Evolutionary conservation across 2,113 vertebrate species (phyloP).

Genomic region (Sander vitreus): DNA sequence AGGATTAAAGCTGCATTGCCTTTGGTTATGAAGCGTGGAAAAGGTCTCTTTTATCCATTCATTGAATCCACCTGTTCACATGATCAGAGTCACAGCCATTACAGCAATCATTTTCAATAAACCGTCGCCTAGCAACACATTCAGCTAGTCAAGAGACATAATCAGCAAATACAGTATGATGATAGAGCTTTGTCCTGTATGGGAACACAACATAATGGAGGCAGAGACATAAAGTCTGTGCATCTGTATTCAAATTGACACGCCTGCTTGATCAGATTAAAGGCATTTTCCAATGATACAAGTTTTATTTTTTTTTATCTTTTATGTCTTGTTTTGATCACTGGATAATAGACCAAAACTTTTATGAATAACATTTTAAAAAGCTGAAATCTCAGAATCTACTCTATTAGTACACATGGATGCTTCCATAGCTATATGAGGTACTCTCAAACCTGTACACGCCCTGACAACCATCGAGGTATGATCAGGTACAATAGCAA

Average conservation of each 20-base stretch:
- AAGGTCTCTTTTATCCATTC: slow-evolving; percentile 18
- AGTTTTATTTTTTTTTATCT: background rate
- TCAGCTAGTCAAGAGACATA: slow-evolving; percentile 15
- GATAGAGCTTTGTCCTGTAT: slow-evolving; percentile 16
- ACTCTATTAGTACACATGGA: background rate
- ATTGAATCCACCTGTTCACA: slow-evolving; percentile 34
- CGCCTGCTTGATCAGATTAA: background rate
- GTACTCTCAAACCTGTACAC: background rate
- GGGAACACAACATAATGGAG: background rate
- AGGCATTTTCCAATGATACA: background rate
- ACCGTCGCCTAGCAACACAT: slow-evolving; percentile 71
- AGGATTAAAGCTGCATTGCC: background rate
- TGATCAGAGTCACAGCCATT: slow-evolving; percentile 24
- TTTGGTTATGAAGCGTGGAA: background rate
- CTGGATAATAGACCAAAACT: background rate
- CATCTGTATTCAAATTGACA: background rate
- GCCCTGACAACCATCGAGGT: slow-evolving; percentile 46
- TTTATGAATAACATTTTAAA: too few species aligned
- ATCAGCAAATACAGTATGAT: slow-evolving; percentile 31
- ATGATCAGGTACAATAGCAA: slow-evolving; percentile 21
- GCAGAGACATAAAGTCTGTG: background rate
- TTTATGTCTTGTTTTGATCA: background rate
- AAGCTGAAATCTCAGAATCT: background rate
- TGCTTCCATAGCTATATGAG: background rate
- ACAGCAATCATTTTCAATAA: slow-evolving; percentile 44